Evolutionary conservation across 2,888 invertebrate genomes (phyloP), one percentile per base, ranked within the genome.

Genomic region (Mimachlamys varia): DNA sequence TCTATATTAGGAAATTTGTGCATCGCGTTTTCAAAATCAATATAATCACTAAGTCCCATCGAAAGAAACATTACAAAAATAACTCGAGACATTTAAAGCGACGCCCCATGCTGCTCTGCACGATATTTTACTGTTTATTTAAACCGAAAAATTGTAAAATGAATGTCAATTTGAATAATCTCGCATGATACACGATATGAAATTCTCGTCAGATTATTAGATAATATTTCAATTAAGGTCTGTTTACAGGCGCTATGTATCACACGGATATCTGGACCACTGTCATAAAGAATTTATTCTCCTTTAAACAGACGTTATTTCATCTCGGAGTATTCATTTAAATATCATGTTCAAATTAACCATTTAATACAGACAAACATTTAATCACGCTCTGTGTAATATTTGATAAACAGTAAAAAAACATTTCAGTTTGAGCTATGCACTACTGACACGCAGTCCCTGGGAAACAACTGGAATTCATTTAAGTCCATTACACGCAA

Each of bases 1-100:
- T 13, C 53, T 53, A 53, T 53, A 53, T n/a, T 17, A 22, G 2
- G 7, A 62, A 62, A n/a, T 62, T 62, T 17, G 62, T n/a, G 22
- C 62, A 62, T 62, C 62, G 62, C 62, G 10, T 62, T 62, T 62
- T 62, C 19, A 62, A 22, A 62, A 62, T 62, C 62, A 62, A 44
- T 22, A 62, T n/a, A n/a, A 62, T 62, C 62, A 7, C 22, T n/a
- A 62, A 62, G 22, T 22, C 17, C 5, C 22, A n/a, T 62, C 62
- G 0, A 22, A 22, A 3, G 62, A n/a, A 62, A 22, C 62, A 62
- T 22, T 62, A 22, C n/a, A 22, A 62, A 22, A 7, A 19, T 10
- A 17, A 62, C n/a, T 22, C 10, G 62, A 62, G n/a, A 62, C 62
- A n/a, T 62, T 62, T 62, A 62, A 62, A n/a, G 10, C 62, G n/a